phyloP scores from a whole-genome alignment of 1,140 invertebrate species.

The Pseudomyrmex gracilis region DNA sequence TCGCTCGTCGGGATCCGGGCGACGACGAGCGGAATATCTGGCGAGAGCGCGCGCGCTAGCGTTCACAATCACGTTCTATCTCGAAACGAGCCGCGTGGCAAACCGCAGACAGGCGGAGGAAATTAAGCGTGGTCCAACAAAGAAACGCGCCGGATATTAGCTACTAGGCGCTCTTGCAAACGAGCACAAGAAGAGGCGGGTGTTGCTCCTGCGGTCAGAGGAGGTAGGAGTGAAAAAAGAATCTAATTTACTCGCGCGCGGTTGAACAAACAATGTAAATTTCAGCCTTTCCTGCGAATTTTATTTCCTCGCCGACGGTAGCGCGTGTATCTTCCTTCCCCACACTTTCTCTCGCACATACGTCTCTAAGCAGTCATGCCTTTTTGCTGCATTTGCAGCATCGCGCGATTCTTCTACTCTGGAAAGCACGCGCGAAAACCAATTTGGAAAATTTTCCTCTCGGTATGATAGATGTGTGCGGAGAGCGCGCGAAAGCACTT shows the following conservation, averaged over 20 bases:
- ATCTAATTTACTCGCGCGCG: constrained; percentile 44
- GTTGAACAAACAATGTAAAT: constrained; percentile 57
- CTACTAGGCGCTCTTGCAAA: constrained; percentile 38
- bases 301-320: constrained; percentile 34
- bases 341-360: no score
- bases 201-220: neutral
- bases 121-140: constrained; percentile 54
- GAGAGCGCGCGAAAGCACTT: constrained; percentile 12
- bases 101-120: constrained; percentile 47
- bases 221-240: neutral
- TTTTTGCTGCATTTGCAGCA: constrained; percentile 20
- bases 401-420: neutral
- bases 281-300: constrained; percentile 45
- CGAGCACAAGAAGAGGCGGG: neutral
- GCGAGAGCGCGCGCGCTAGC: constrained; percentile 6
- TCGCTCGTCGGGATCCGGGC: neutral
- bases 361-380: constrained; percentile 38
- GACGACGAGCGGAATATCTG: neutral
- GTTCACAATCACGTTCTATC: constrained; percentile 33
- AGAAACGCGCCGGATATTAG: constrained; percentile 58
- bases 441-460: constrained; percentile 38
- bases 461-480: constrained; percentile 5
- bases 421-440: neutral
- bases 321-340: neutral
- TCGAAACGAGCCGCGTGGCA: constrained; percentile 18